Evolutionary conservation across 1,140 invertebrate species (phyloP).

Genomic region (Bombus ignitus): DNA sequence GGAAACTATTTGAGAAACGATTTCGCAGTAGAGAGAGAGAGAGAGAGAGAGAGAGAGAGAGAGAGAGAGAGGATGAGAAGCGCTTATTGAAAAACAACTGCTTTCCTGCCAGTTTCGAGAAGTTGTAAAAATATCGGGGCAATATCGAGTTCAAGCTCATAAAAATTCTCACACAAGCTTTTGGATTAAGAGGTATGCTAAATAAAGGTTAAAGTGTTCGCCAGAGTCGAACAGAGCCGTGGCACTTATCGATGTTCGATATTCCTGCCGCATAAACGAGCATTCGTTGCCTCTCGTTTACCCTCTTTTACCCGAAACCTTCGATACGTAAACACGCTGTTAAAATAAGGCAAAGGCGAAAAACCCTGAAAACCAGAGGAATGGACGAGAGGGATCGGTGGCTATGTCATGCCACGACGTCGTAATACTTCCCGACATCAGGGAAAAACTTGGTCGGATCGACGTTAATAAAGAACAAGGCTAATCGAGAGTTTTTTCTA

Average conservation of each 20-base stretch:
- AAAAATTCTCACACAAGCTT: background rate
- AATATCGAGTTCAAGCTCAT: background rate
- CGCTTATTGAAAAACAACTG: background rate
- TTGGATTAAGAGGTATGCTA: background rate
- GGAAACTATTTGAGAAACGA: background rate
- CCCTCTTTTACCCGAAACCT: background rate
- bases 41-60: too few relatives aligned
- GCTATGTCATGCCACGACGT: background rate
- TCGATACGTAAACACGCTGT: background rate
- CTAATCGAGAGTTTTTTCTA: background rate
- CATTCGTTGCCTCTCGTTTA: background rate
- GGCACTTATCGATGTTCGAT: conserved; percentile 9
- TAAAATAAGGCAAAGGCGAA: background rate
- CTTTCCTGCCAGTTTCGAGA: background rate
- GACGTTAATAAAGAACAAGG: background rate
- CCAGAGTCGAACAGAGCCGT: background rate
- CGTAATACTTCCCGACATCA: accelerated
- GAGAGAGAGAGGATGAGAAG: too few relatives aligned
- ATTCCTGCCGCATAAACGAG: background rate
- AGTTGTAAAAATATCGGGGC: too few relatives aligned
- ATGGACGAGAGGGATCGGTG: background rate
- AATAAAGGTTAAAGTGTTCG: background rate
- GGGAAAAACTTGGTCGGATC: background rate
- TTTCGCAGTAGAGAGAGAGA: background rate
- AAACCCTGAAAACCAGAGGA: background rate